Percentiles rank a stretch among this genome's conserved stretches.
Conservation (phyloP, 1,140 invertebrate species). For the Apis cerana region DNA sequence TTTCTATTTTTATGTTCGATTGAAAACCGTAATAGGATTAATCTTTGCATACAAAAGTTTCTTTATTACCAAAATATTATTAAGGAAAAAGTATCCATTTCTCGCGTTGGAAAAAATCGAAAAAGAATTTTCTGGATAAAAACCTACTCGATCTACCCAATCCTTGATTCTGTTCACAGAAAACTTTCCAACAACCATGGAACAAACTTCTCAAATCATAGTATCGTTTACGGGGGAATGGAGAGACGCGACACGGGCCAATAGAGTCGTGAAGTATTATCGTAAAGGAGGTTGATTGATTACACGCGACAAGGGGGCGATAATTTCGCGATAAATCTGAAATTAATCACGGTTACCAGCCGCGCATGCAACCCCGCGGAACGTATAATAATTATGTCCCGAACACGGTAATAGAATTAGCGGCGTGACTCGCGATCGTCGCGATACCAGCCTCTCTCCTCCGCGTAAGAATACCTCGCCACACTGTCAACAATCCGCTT, state of each 20-base stretch:
- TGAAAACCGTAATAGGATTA: no score
- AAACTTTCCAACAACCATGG: neutral
- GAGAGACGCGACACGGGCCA: neutral
- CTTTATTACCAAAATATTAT: no score
- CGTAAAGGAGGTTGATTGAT: slow-evolving; percentile 52
- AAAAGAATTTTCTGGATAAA: neutral
- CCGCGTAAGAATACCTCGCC: neutral
- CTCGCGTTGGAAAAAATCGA: no score
- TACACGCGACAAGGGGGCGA: slow-evolving; percentile 43
- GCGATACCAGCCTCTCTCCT: neutral
- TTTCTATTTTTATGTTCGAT: no score
- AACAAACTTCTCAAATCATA: neutral
- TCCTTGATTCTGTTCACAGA: neutral
- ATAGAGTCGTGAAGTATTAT: slow-evolving; percentile 22
- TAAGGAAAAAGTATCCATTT: no score
- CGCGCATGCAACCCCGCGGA: slow-evolving; percentile 37
- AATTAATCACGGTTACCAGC: slow-evolving; percentile 54
- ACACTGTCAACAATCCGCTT: neutral
- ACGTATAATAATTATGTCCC: slow-evolving; percentile 50
- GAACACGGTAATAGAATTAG: slow-evolving; percentile 53
- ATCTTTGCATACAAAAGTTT: no score
- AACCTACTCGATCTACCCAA: no score
- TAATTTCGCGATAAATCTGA: slow-evolving; percentile 62
- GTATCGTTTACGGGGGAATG: neutral
- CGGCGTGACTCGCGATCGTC: slow-evolving; percentile 26